A percentile compares a stretch with the other conserved stretches of the same genome.
phyloP scores from a whole-genome alignment of 1,140 invertebrate species.

The Drosophila pectinifera region DNA sequence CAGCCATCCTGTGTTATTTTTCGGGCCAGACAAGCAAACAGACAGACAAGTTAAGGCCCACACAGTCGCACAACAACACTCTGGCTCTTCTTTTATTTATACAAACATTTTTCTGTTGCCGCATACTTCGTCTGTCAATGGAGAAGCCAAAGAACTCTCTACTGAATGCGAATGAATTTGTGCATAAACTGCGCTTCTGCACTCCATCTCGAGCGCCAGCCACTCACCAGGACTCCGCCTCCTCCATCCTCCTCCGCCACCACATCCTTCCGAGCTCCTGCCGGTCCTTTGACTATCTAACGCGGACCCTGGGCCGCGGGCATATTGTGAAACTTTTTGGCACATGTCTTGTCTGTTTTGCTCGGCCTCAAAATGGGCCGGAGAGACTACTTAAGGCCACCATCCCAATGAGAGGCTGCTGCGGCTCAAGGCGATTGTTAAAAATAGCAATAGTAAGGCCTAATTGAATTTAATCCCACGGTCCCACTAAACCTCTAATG shows the following conservation, averaged over 20 bases:
- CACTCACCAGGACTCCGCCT: slow-evolving; percentile 43
- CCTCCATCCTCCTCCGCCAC: background rate
- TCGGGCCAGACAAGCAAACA: slow-evolving; percentile 62
- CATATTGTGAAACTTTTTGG: slow-evolving; percentile 82
- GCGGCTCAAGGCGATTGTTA: slow-evolving; percentile 54
- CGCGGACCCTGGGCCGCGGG: slow-evolving; percentile 50
- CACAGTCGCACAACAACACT: slow-evolving; percentile 17
- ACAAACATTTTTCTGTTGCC: slow-evolving; percentile 54
- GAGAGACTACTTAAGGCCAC: slow-evolving; percentile 41
- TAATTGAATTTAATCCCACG: slow-evolving; percentile 47
- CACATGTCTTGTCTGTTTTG: slow-evolving; percentile 77
- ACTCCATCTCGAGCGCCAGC: slow-evolving; percentile 42
- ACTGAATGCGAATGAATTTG: slow-evolving; percentile 67
- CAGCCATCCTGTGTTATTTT: background rate
- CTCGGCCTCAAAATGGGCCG: slow-evolving; percentile 40
- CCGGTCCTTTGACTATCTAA: slow-evolving; percentile 36
- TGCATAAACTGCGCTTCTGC: slow-evolving; percentile 77
- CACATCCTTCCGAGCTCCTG: background rate
- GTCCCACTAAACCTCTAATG: background rate
- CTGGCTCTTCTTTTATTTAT: slow-evolving; percentile 25
- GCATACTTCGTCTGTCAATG: slow-evolving; percentile 23
- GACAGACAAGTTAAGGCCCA: slow-evolving; percentile 41
- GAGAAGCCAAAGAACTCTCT: slow-evolving; percentile 32
- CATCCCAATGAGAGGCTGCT: slow-evolving; percentile 8
- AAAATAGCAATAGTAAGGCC: slow-evolving; percentile 35